Base-by-base conservation (phyloP, 1,140 invertebrate species). In the Xylocopa sonorina region DNA sequence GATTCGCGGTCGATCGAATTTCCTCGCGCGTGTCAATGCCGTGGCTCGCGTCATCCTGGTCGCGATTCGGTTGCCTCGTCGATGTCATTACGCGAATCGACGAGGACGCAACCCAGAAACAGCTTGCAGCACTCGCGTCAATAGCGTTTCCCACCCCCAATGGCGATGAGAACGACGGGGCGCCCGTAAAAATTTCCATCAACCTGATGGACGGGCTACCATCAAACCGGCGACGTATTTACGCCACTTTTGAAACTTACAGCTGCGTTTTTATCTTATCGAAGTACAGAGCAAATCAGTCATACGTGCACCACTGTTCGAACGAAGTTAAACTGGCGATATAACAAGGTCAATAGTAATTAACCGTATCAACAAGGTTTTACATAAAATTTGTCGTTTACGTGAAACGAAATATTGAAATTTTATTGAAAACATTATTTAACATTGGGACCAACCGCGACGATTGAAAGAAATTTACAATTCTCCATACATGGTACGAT, bases 191-290 rank as follows among this genome's bases (percentile, higher is more conserved):
- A 75, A 29, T 27, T 74, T 74, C 32, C 34, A 68, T 78, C 53
- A 29, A 27, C 7, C 38, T 21, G 43, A 66, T 69, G 60, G 14
- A n/a, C n/a, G n/a, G n/a, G n/a, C n/a, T n/a, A n/a, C n/a, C n/a
- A n/a, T n/a, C n/a, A n/a, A n/a, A n/a, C 10, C 55, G 14, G 32
- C 51, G 69, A 82, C 51, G 51, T 74, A 55, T 78, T 73, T 62
- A 29, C 27, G n/a, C 1, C 4, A 6, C 27, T 73, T 43, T 46
- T 34, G 38, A 80, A 84, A 80, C 67, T 66, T 78, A 66, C 76
- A 71, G 81, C 81, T 80, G 57, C 5, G 55, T 53, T 75, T 75
- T 83, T 84, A 84, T 84, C 82, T 84, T 84, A 83, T 78, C 82
- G 53, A 46, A 18, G 64, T 71, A 71, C 79, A n/a, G n/a, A n/a